Conservation (phyloP, 2,888 invertebrate species). For the Sesia apiformis region DNA sequence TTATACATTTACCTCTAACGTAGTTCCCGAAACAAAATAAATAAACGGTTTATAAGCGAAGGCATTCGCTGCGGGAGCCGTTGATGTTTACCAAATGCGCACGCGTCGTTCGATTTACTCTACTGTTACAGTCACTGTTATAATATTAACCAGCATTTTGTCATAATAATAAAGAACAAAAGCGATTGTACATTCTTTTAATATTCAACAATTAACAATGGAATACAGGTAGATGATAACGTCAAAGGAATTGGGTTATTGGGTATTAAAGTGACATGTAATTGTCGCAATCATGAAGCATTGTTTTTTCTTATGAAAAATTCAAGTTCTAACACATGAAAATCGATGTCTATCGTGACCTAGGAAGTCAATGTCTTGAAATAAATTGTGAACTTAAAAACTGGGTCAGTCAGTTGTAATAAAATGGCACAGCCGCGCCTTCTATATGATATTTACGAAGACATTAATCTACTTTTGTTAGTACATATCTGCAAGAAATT, state of each 20-base stretch:
- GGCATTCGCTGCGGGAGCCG: slow-evolving; percentile 14
- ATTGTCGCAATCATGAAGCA: too few relatives aligned
- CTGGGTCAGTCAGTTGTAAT: slow-evolving; percentile 2
- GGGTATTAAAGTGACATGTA: too few relatives aligned
- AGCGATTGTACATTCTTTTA: too few relatives aligned
- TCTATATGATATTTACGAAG: background rate
- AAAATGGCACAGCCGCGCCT: background rate
- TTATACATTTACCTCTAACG: slow-evolving; percentile 5
- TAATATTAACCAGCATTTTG: too few relatives aligned
- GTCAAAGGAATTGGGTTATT: too few relatives aligned
- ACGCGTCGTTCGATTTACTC: background rate
- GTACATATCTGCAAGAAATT: too few relatives aligned
- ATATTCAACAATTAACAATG: too few relatives aligned
- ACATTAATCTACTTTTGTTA: too few relatives aligned
- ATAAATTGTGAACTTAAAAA: slow-evolving; percentile 1
- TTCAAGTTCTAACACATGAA: background rate
- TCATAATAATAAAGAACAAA: too few relatives aligned
- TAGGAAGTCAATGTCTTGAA: slow-evolving; percentile 4
- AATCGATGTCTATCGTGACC: slow-evolving; percentile 3
- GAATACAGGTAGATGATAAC: too few relatives aligned
- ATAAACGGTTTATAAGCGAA: slow-evolving; percentile 7
- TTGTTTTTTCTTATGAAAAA: too few relatives aligned
- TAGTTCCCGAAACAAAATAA: slow-evolving; percentile 10
- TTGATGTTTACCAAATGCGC: slow-evolving; percentile 7
- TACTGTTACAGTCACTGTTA: too few relatives aligned